Evolutionary conservation across 1,140 invertebrate genomes (phyloP), one percentile per base, ranked within the genome.

Genomic region (Rhagoletis pomonella): DNA sequence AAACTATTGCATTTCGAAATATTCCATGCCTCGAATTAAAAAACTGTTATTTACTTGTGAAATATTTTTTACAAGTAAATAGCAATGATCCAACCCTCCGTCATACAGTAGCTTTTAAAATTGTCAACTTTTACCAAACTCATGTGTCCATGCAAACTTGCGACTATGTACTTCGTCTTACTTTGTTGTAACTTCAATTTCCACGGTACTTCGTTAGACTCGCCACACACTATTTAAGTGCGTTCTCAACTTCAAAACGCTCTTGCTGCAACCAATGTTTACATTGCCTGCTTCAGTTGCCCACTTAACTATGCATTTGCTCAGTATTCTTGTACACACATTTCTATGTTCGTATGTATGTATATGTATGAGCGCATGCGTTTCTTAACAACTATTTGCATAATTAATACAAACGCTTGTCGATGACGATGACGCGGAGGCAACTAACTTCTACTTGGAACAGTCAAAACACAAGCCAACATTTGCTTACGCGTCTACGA

Each of bases 231-330:
- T 62, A 29, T 29, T 29, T 29, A 29, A 29, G 29, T 29, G 29
- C 29, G 19, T 19, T 19, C 5, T 17, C n/a, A 4, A 12, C 62
- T 14, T 2, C 14, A 12, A 5, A n/a, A 17, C 29, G 62, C 62
- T 67, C 64, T 10, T 47, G 69, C 44, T n/a, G 69, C 12, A 17
- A 4, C 44, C 4, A n/a, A 29, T 42, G 47, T 47, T 42, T 73
- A 12, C 44, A 47, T 73, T 73, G 69, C 42, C 73, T 81, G 73
- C 73, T 81, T 81, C 73, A 81, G 73, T 81, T 81, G 73, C n/a
- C 73, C 73, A 81, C 73, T 55, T 58, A 81, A 85, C 55, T 60
- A 85, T 42, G 84, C 84, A 42, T 85, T 17, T 59, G 50, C 19
- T 59, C 10, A n/a, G n/a, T 47, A 29, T 55, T 55, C 50, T 10